Evolutionary conservation across 1,140 invertebrate species (phyloP).

Genomic region (Heterodera carotae): DNA sequence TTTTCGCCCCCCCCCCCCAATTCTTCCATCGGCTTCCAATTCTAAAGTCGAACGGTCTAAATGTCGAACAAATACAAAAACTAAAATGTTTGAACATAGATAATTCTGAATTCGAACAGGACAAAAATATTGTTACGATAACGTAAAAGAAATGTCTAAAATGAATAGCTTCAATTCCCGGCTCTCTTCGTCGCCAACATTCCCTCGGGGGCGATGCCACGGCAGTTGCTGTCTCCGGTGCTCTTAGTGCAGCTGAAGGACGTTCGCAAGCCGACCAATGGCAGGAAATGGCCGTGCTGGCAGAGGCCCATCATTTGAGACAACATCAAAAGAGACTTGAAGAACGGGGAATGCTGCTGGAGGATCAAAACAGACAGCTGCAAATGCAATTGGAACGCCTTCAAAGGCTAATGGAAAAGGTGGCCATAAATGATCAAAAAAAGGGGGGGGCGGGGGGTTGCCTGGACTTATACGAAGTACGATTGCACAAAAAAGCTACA

Average conservation of each 20-base stretch:
- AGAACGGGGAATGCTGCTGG: conserved; percentile 56
- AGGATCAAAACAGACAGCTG: conserved; percentile 62
- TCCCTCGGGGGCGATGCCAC: conserved; percentile 16
- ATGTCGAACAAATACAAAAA: too few species aligned
- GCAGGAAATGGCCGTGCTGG: conserved; percentile 31
- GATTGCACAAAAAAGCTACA: too few species aligned
- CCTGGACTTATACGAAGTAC: too few species aligned
- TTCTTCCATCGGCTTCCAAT: too few species aligned
- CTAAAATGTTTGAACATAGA: too few species aligned
- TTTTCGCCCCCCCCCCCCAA: too few species aligned
- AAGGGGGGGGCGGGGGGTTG: not conserved
- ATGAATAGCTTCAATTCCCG: too few species aligned
- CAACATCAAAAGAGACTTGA: conserved; percentile 60
- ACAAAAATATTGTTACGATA: too few species aligned
- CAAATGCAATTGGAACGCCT: conserved; percentile 58
- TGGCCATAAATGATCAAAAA: conserved; percentile 20
- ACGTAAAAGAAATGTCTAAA: too few species aligned
- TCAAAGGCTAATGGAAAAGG: conserved; percentile 53
- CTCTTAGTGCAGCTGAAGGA: not conserved
- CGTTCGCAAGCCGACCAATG: conserved; percentile 26
- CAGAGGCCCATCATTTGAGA: conserved; percentile 51
- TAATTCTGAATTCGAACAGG: too few species aligned
- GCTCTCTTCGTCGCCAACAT: conserved; percentile 26
- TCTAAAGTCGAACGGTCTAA: too few species aligned
- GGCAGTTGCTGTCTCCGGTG: not conserved